phyloP scores from a whole-genome alignment of 1,140 invertebrate species.

The Sycophila sp. region DNA sequence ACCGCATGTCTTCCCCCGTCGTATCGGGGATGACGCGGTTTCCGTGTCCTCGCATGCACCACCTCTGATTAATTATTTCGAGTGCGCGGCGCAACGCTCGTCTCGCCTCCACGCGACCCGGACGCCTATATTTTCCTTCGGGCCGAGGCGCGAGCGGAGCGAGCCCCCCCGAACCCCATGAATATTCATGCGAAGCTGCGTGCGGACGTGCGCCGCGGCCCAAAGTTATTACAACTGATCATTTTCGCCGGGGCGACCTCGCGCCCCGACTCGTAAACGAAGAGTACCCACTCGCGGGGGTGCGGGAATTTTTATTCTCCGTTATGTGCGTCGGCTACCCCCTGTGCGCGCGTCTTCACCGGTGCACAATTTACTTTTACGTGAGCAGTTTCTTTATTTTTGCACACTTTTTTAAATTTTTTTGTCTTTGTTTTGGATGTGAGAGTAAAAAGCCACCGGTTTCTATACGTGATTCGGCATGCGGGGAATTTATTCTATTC shows the following conservation, averaged over 20 bases:
- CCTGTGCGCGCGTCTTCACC: too few relatives aligned
- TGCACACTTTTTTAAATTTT: too few relatives aligned
- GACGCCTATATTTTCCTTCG: slow-evolving; percentile 18
- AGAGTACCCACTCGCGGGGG: too few relatives aligned
- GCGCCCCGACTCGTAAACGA: background rate
- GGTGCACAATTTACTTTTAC: too few relatives aligned
- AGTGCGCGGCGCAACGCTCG: slow-evolving; percentile 36
- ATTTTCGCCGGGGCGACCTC: background rate
- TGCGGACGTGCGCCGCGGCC: background rate
- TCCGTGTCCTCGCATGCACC: slow-evolving; percentile 48
- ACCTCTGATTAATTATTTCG: slow-evolving; percentile 55
- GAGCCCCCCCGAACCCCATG: slow-evolving; percentile 37
- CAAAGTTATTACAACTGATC: slow-evolving; percentile 18
- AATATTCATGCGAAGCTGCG: slow-evolving; percentile 50
- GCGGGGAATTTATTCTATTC: too few relatives aligned
- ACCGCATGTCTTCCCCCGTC: background rate
- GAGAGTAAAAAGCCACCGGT: too few relatives aligned
- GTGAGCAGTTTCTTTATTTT: too few relatives aligned
- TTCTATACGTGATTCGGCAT: too few relatives aligned
- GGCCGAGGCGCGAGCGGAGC: too few relatives aligned
- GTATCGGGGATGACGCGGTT: slow-evolving; percentile 43
- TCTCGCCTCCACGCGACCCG: slow-evolving; percentile 36
- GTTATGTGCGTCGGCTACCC: too few relatives aligned
- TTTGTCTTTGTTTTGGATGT: too few relatives aligned
- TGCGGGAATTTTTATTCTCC: background rate